A percentile compares a stretch with the other conserved stretches of the same genome.
Evolutionary conservation across 2,888 invertebrate species (phyloP).

Genomic region (Pandemis cinnamomeana): DNA sequence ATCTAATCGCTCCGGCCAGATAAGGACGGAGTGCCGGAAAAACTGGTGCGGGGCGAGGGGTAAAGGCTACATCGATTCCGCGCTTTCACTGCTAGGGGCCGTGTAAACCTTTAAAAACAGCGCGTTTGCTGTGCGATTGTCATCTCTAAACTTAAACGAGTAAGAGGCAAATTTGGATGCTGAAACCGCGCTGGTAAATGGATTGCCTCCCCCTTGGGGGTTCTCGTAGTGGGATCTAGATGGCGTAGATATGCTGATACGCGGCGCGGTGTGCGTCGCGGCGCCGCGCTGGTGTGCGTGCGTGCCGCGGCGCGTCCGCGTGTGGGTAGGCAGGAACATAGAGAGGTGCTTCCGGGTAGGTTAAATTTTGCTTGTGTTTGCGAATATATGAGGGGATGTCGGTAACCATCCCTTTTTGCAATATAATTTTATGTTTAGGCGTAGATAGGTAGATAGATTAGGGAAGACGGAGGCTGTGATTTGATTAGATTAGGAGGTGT

Average conservation of each 20-base stretch:
- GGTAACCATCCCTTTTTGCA: slow-evolving; percentile 81
- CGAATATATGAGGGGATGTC: slow-evolving; percentile 83
- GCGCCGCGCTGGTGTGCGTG: slow-evolving; percentile 56
- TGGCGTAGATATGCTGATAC: slow-evolving; percentile 84
- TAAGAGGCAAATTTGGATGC: slow-evolving; percentile 75
- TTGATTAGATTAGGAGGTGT: slow-evolving; percentile 85
- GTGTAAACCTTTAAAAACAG: slow-evolving; percentile 84
- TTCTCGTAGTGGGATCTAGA: slow-evolving; percentile 84
- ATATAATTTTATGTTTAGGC: slow-evolving; percentile 82
- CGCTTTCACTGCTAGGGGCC: slow-evolving; percentile 85
- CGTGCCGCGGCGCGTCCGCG: slow-evolving; percentile 48
- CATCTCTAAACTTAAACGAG: slow-evolving; percentile 76
- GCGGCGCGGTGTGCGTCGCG: slow-evolving; percentile 69
- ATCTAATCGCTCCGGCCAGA: slow-evolving; percentile 83
- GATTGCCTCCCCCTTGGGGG: slow-evolving; percentile 84
- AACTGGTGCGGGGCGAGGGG: slow-evolving; percentile 83
- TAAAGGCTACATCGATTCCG: slow-evolving; percentile 85
- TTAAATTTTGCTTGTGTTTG: slow-evolving; percentile 83
- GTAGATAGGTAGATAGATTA: slow-evolving; percentile 83
- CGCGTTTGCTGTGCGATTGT: slow-evolving; percentile 79
- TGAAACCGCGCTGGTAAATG: slow-evolving; percentile 75
- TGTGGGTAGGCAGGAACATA: slow-evolving; percentile 62
- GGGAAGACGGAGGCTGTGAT: slow-evolving; percentile 83
- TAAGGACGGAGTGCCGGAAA: slow-evolving; percentile 84
- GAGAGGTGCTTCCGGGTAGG: slow-evolving; percentile 79